Base-by-base conservation (phyloP, 1,140 invertebrate species). In the Drosophila athabasca region DNA sequence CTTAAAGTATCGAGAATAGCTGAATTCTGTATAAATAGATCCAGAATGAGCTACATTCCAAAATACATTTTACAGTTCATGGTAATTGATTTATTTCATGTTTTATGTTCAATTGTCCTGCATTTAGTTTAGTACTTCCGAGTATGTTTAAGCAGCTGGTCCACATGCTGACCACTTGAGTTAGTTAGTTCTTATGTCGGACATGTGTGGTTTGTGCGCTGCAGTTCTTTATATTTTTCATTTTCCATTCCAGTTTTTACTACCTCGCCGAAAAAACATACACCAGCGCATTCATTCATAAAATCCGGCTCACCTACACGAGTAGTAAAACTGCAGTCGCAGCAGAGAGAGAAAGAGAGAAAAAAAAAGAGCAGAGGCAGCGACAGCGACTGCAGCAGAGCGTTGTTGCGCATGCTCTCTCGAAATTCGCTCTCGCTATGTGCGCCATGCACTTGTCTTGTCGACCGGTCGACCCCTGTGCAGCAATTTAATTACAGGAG, bases 261-360 rank as follows among this genome's bases (percentile, higher is more conserved):
- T 29, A 31, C 35, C 41, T 67, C 17, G 24, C 65, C 5, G 43
- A 68, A 43, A 52, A 61, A 57, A 64, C 68, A 54, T 55, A 87
- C 65, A 87, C 83, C 22, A 62, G 51, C 9, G 64, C 62, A 64
- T 79, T 87, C 83, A 87, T 87, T 87, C 83, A 87, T 88, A 88
- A 87, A 87, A 85, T 85, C 83, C 82, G 82, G 82, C 82, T 87
- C 82, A 79, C 82, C 83, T 88, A 88, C 83, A 76, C 83, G 75
- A 73, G 83, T 87, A 79, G 83, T 87, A 87, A 87, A 82, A 87
- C 72, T 88, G 78, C 78, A 82, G 55, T 70, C 60, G 41, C 54
- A 29, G 39, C 41, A 44, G 3, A 5, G 11, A 43, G 29, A 51
- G 22, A 53, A 48, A 39, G 22, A 62, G 31, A 58, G 11, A 39